phyloP scores from a whole-genome alignment of 2,888 invertebrate species.

The Napeogenes inachia region DNA sequence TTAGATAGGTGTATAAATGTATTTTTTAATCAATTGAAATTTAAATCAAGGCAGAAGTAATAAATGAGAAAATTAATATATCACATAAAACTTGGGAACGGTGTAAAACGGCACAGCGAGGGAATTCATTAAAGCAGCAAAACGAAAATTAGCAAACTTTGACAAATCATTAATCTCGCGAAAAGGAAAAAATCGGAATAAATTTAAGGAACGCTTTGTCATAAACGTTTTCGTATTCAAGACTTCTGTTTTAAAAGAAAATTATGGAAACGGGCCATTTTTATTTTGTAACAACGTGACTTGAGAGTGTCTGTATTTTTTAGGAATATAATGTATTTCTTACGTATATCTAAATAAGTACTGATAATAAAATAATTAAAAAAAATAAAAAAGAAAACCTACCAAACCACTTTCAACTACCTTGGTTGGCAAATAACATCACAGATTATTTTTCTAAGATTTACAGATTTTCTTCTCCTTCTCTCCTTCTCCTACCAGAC shows the following conservation, averaged over 20 bases:
- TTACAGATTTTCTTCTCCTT: no score
- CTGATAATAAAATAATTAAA: no score
- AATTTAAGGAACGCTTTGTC: conserved; percentile 15
- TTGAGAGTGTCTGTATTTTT: conserved; percentile 6
- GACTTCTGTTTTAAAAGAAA: conserved; percentile 7
- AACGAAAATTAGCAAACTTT: conserved; percentile 48
- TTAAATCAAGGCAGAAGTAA: neutral
- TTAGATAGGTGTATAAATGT: no score
- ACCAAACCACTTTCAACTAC: no score
- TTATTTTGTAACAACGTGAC: conserved; percentile 8
- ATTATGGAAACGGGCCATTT: conserved; percentile 7
- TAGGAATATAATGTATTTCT: no score
- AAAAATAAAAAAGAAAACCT: neutral
- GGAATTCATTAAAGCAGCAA: conserved; percentile 44
- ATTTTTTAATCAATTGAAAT: no score
- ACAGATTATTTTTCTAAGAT: no score
- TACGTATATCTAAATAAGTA: no score
- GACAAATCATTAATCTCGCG: conserved; percentile 49
- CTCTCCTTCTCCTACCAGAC: no score
- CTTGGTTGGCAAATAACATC: no score
- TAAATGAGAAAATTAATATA: neutral
- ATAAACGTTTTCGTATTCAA: conserved; percentile 16
- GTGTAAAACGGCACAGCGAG: conserved; percentile 8
- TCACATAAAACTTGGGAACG: conserved; percentile 11
- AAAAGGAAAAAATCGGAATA: conserved; percentile 35